Evolutionary conservation across 2,113 vertebrate genomes (phyloP).

Genomic region (Forbesichthys agassizii): DNA sequence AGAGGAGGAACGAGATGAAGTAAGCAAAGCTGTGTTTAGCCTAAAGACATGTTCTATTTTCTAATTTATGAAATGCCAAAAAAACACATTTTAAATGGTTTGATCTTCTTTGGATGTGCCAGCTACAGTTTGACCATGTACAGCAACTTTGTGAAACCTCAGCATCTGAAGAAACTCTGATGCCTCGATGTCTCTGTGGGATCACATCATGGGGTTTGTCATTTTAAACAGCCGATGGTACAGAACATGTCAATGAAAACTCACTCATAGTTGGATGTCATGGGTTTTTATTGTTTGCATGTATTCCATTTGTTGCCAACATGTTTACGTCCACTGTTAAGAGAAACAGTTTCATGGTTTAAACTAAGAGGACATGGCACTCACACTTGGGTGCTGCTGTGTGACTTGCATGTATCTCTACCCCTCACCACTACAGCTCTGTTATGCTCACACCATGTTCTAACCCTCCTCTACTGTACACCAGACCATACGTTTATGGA

Average conservation of each 20-base stretch:
- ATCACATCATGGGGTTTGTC: neutral
- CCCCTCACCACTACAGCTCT: too few species aligned
- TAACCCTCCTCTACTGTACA: too few species aligned
- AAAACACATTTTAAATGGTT: constrained; percentile 1
- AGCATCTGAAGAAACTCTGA: constrained; percentile 6
- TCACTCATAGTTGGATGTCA: constrained; percentile 8
- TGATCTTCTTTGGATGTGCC: neutral
- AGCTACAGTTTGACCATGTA: constrained; percentile 20
- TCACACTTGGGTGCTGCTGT: too few species aligned
- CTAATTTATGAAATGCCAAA: constrained; percentile 51
- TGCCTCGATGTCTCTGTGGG: neutral
- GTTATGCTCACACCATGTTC: too few species aligned
- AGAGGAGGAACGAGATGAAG: neutral
- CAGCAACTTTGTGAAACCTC: constrained; percentile 29
- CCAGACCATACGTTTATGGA: too few species aligned
- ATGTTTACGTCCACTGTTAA: neutral
- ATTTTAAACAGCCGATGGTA: constrained; percentile 56
- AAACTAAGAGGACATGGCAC: too few species aligned
- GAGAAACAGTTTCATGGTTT: neutral
- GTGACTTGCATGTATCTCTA: too few species aligned
- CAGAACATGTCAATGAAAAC: constrained; percentile 65
- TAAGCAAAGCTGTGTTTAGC: constrained; percentile 19
- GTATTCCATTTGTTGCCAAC: constrained; percentile 24
- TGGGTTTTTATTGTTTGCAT: constrained; percentile 35
- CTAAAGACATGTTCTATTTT: constrained; percentile 26